Base-by-base conservation (phyloP, 1,140 invertebrate genomes). In the Telenomus remus region DNA sequence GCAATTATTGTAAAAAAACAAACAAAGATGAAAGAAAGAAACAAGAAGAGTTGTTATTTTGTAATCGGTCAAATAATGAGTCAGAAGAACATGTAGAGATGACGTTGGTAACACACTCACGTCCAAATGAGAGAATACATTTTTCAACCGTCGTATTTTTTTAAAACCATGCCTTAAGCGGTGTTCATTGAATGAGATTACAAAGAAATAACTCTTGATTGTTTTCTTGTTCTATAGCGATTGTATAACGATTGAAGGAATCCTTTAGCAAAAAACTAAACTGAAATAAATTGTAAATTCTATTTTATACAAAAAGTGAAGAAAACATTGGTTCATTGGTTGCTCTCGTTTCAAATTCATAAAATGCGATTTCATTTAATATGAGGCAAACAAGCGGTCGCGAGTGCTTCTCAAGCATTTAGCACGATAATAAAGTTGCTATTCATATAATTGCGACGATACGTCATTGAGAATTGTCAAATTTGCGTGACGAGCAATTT, bases 391-490 rank as follows among this genome's bases (percentile, higher is more conserved):
- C 14, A n/a, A 47, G 35, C 14, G 56, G 56, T 16, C 54, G 50
- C 53, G 13, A 60, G 35, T 63, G 47, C 65, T 69, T 61, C 13
- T 69, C 68, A 54, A 69, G 54, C 39, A 57, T 65, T 63, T 57
- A 65, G 64, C 54, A 56, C 39, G 12, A 33, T 55, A 68, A 44
- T 55, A 27, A 27, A 60, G 12, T 57, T 64, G 71, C 63, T 68
- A 6, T 66, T 55, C 65, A 42, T 46, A 0, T 63, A 13, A n/a
- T 27, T 16, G n/a, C n/a, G n/a, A 43, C 15, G 1, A 4, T 12
- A 56, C 46, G 7, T 59, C 33, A 68, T 44, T 27, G 8, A 55
- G 48, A 43, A 61, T 19, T 15, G 43, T 46, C 11, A 13, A 53
- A 46, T 46, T 63, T 33, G 16, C 48, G 11, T 15, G 49, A 54